Percentiles rank a stretch among this genome's conserved stretches.
phyloP scores from a whole-genome alignment of 2,888 invertebrate genomes.

The Carcina quercana region DNA sequence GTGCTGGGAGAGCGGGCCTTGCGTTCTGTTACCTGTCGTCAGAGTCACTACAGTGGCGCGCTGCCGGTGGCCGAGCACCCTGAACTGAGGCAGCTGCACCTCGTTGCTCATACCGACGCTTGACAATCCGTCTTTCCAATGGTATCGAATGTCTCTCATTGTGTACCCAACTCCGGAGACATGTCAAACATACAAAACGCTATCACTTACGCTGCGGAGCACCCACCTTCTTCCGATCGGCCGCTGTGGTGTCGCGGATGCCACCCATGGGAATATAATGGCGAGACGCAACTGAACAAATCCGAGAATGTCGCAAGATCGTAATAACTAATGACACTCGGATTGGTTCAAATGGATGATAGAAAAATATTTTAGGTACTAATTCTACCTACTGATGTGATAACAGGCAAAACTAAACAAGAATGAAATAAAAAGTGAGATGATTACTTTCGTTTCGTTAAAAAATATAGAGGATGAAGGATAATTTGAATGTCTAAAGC shows the following conservation, averaged over 20 bases:
- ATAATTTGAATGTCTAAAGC: no score
- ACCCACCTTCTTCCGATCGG: slow-evolving; percentile 38
- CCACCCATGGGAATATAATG: slow-evolving; percentile 34
- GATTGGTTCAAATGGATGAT: slow-evolving; percentile 45
- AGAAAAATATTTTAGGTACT: slow-evolving; percentile 57
- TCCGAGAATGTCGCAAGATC: slow-evolving; percentile 29
- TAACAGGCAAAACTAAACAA: slow-evolving; percentile 17
- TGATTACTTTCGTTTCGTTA: no score
- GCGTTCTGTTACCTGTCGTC: slow-evolving; percentile 90
- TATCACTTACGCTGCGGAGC: slow-evolving; percentile 72
- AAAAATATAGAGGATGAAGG: no score
- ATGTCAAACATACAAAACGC: slow-evolving; percentile 75
- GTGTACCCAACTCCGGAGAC: slow-evolving; percentile 93
- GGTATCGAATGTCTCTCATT: slow-evolving; percentile 97
- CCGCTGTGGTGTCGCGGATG: slow-evolving; percentile 36
- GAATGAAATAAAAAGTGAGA: slow-evolving; percentile 1
- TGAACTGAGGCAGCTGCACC: slow-evolving; percentile 97
- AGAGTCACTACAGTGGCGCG: slow-evolving; percentile 95
- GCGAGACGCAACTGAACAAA: slow-evolving; percentile 35
- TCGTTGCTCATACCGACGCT: slow-evolving; percentile 97
- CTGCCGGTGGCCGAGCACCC: slow-evolving; percentile 96
- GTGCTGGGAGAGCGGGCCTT: slow-evolving; percentile 55
- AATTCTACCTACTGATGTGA: slow-evolving; percentile 28
- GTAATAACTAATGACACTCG: slow-evolving; percentile 18
- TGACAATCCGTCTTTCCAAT: slow-evolving; percentile 94